These are phyloP conservation scores for Atta cephalotes DNA, from an alignment of 1,140 invertebrate genomes.

Conservation along the genomic window DNA sequence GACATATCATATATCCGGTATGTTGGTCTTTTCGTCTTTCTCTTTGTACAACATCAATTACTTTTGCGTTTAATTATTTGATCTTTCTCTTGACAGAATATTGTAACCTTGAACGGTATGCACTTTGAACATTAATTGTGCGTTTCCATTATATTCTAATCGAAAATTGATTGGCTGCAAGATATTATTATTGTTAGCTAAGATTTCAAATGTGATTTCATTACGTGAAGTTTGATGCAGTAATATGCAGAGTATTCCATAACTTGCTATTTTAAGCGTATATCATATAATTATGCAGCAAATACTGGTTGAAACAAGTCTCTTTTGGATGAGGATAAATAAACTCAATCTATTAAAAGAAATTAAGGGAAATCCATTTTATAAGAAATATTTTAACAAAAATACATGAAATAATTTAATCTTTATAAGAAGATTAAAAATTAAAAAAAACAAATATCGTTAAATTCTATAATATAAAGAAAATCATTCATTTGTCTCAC, in stretches of 20 bases:
- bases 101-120: slow-evolving; percentile 26
- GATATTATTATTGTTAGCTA: slow-evolving; percentile 10
- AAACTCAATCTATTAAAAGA: background rate
- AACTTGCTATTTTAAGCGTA: background rate
- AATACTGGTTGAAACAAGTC: background rate
- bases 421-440: background rate
- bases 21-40: slow-evolving; percentile 69
- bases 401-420: background rate
- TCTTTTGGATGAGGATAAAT: background rate
- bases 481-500: background rate
- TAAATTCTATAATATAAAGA: background rate
- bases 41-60: background rate
- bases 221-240: background rate
- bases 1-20: slow-evolving; percentile 91
- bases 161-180: slow-evolving; percentile 1
- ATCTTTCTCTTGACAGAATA: background rate
- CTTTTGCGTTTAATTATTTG: slow-evolving; percentile 1
- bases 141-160: background rate
- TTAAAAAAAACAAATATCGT: background rate
- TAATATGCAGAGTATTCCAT: background rate
- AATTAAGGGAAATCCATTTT: background rate
- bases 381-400: background rate
- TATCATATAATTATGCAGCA: slow-evolving; percentile 4
- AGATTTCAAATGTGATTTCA: background rate
- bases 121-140: background rate